phyloP scores from a whole-genome alignment of 2,113 vertebrate species.

The Albula glossodonta region DNA sequence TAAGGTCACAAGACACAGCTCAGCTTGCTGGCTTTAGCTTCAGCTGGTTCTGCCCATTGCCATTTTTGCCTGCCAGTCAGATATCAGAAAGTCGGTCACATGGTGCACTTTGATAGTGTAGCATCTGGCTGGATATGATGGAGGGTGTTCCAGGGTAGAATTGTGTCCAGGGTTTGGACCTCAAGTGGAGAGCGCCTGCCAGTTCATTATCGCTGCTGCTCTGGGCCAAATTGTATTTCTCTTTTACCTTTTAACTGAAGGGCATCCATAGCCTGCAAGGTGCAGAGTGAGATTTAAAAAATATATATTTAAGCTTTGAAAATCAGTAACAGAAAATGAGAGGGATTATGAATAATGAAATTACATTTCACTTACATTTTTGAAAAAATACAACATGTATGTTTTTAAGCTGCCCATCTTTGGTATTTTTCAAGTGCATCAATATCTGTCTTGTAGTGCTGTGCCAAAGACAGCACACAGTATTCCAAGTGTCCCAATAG shows the following conservation, averaged over 20 bases:
- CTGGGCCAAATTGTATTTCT: background rate
- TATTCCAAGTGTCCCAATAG: too few species aligned
- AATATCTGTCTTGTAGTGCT: too few species aligned
- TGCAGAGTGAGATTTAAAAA: background rate
- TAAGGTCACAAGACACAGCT: background rate
- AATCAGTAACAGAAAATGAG: background rate
- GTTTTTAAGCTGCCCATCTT: too few species aligned
- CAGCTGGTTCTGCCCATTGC: background rate
- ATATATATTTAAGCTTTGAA: background rate
- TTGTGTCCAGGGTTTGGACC: background rate
- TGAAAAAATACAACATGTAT: too few species aligned
- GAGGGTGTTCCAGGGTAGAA: background rate
- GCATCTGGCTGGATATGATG: background rate
- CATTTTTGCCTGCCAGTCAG: background rate
- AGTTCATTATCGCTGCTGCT: conserved; percentile 1
- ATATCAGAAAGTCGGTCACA: background rate
- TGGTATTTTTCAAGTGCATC: too few species aligned
- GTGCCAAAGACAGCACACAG: too few species aligned
- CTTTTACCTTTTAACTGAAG: conserved; percentile 18
- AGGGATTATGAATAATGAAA: too few species aligned
- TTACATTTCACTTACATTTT: too few species aligned
- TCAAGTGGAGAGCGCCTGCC: background rate
- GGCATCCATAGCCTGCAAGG: background rate
- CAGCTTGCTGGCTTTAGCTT: background rate
- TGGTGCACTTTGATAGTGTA: background rate